Conservation (phyloP, 2,113 vertebrate genomes). For the Bubo blakistoni region DNA sequence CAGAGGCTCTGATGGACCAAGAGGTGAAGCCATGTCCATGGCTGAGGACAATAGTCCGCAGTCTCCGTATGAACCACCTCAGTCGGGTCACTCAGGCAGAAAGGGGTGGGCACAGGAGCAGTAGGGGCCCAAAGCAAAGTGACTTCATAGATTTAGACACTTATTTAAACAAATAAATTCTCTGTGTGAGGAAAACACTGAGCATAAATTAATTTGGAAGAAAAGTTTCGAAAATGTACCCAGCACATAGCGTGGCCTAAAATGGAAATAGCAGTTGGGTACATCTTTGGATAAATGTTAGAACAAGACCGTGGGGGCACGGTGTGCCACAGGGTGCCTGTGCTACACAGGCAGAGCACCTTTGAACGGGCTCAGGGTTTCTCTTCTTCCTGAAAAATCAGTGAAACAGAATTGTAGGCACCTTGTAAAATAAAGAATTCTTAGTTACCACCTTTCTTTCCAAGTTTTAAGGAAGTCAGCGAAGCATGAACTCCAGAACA, state of each 20-base stretch:
- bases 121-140: not conserved
- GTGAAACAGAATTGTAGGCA: not conserved
- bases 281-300: not conserved
- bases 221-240: not conserved
- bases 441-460: not conserved
- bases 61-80: accelerated
- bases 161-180: not conserved
- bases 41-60: accelerated
- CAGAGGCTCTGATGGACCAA: not conserved
- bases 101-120: not conserved
- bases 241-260: not conserved
- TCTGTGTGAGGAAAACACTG: not conserved
- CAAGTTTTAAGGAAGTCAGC: not conserved
- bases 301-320: not conserved
- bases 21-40: not conserved
- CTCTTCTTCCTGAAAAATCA: not conserved
- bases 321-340: accelerated
- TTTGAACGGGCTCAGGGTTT: not conserved
- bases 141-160: not conserved
- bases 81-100: not conserved
- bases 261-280: not conserved
- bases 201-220: not conserved
- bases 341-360: not conserved
- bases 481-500: not conserved
- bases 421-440: not conserved